A percentile compares a stretch with the other conserved stretches of the same genome.
Evolutionary conservation across 2,888 invertebrate genomes (phyloP).

Genomic region (Acheta domesticus): DNA sequence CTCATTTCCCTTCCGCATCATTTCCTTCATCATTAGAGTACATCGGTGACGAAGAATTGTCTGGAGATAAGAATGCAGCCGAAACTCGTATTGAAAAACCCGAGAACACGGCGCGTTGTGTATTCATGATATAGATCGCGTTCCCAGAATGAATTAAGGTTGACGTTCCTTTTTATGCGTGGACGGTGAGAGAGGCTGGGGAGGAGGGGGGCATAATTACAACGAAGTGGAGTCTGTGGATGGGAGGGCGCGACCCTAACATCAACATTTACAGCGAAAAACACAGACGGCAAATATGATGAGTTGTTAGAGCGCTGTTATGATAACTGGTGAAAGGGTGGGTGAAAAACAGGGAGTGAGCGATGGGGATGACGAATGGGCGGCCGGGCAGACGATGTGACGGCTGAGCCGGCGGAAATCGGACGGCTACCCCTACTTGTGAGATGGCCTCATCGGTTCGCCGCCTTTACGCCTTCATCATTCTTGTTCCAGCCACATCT

Average conservation of each 20-base stretch:
- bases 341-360: neutral
- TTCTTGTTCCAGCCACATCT: no score
- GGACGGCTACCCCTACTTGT: no score
- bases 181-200: neutral
- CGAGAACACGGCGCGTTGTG: neutral
- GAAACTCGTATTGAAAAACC: neutral
- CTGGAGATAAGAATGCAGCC: neutral
- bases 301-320: conserved; percentile 1
- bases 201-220: neutral
- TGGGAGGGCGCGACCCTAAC: neutral
- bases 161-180: neutral
- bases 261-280: neutral
- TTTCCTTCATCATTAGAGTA: neutral
- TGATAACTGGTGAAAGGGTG: neutral
- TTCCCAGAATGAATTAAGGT: neutral
- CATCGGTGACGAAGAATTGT: neutral
- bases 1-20: neutral
- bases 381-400: no score
- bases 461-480: no score
- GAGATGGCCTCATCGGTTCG: no score
- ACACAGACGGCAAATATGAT: neutral
- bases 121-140: neutral
- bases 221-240: neutral
- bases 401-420: no score
- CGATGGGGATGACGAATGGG: neutral